Evolutionary conservation across 1,140 invertebrate species (phyloP), one percentile per base, ranked within the genome.

Genomic region (Drosophila virilis): DNA sequence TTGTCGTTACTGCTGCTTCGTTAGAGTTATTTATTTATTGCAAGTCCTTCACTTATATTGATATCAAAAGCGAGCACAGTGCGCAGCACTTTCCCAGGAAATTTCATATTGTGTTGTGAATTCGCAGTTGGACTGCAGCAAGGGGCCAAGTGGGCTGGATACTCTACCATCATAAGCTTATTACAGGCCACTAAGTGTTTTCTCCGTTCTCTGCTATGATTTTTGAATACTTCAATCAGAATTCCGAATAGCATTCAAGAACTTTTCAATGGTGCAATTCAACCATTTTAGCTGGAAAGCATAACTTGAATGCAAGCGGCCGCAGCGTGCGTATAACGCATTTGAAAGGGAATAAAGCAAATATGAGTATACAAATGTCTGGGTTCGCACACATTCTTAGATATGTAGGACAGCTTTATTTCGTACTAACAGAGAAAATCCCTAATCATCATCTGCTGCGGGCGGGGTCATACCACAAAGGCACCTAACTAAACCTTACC

Each of bases 21-120:
- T 74, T 70, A 77, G 59, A 15, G 58, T 60, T 69, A 70, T 70
- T 75, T 75, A 48, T 65, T 55, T 65, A 65, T 54, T 4, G 28
- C n/a, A 17, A 65, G 28, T 65, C 13, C 48, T 54, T 37, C 40
- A 37, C 38, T 67, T 48, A 43, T 33, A 71, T 75, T 71, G 65
- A 64, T 75, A 64, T 51, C 60, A 15, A 43, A 74, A 58, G 35
- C 37, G 35, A 57, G 48, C 50, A 42, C 12, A 46, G 8, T 54
- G 67, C 35, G 28, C 51, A 50, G 58, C 50, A 77, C 32, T 61
- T 55, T 71, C 9, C 33, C 13, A 43, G 17, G 13, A 45, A 42
- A 54, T 51, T 65, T 52, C 52, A 35, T 45, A 38, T 51, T 60
- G 45, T 40, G 15, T n/a, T 58, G 45, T 33, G 37, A 33, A 33